Conservation (phyloP, 2,113 vertebrate species). For the Hyperopisus bebe region DNA sequence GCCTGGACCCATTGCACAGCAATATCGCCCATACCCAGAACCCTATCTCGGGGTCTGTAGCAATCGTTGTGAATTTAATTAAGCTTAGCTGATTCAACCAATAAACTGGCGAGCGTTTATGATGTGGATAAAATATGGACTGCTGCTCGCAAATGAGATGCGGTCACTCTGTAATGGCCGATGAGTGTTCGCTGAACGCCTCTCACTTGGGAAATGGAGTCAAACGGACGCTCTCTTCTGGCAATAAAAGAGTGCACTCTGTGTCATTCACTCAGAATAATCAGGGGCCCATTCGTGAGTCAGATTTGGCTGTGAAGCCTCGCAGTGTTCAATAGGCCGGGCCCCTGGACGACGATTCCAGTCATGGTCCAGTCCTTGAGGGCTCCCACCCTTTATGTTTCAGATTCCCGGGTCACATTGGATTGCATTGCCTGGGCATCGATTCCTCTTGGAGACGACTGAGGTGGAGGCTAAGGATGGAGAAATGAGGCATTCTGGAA, state of each 20-base stretch:
- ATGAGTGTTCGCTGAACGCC: neutral
- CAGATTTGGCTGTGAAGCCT: neutral
- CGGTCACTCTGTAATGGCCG: neutral
- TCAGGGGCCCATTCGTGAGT: neutral
- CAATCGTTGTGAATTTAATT: slow-evolving; percentile 21
- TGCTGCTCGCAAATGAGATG: neutral
- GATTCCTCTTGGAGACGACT: slow-evolving; percentile 39
- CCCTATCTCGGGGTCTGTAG: slow-evolving; percentile 10
- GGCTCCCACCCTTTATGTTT: neutral
- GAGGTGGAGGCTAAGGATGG: slow-evolving; percentile 40
- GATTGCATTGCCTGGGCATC: slow-evolving; percentile 35
- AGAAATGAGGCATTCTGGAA: slow-evolving; percentile 24
- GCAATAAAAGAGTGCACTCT: neutral
- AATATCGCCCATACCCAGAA: neutral
- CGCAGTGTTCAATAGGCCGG: neutral
- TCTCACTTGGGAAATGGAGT: neutral
- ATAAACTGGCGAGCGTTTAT: neutral
- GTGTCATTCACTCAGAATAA: neutral
- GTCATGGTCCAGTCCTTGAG: neutral
- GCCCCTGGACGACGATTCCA: neutral
- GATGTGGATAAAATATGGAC: neutral
- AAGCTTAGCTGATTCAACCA: neutral
- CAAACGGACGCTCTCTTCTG: neutral
- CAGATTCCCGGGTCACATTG: slow-evolving; percentile 23
- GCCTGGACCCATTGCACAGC: neutral